Conservation (phyloP, 1,140 invertebrate species). For the Cydia amplana region DNA sequence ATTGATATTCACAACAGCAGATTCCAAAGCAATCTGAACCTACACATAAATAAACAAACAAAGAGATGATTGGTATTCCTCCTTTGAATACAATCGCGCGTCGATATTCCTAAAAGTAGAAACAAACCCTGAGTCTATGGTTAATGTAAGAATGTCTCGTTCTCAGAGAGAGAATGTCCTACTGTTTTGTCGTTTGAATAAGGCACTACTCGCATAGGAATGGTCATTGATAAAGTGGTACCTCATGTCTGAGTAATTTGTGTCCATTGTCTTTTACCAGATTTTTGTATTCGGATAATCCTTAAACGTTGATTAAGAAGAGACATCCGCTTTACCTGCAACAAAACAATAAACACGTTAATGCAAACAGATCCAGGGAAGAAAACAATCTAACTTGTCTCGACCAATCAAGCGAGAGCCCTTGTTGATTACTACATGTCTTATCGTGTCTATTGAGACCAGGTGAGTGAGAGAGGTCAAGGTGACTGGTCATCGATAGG, state of each 20-base stretch:
- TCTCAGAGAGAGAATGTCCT: no score
- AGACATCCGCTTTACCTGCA: constrained; percentile 55
- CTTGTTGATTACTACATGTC: constrained; percentile 31
- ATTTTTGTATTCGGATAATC: constrained; percentile 31
- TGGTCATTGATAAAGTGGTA: neutral
- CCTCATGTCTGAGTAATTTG: no score
- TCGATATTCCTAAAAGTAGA: constrained; percentile 4
- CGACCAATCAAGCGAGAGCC: constrained; percentile 20
- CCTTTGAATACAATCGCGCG: neutral
- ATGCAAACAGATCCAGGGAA: constrained; percentile 43
- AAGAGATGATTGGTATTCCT: neutral
- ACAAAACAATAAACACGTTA: constrained; percentile 54
- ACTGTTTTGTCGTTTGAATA: no score
- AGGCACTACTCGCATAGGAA: no score
- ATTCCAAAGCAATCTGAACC: neutral
- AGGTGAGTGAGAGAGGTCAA: constrained; percentile 18
- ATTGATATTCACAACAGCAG: neutral
- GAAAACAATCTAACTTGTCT: constrained; percentile 36
- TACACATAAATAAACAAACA: neutral
- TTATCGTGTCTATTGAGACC: neutral
- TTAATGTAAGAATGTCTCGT: neutral
- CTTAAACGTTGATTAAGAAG: constrained; percentile 35
- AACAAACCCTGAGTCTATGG: neutral
- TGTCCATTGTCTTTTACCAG: no score
- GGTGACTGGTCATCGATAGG: neutral